phyloP scores from a whole-genome alignment of 2,113 vertebrate genomes.

The Neotragus moschatus region DNA sequence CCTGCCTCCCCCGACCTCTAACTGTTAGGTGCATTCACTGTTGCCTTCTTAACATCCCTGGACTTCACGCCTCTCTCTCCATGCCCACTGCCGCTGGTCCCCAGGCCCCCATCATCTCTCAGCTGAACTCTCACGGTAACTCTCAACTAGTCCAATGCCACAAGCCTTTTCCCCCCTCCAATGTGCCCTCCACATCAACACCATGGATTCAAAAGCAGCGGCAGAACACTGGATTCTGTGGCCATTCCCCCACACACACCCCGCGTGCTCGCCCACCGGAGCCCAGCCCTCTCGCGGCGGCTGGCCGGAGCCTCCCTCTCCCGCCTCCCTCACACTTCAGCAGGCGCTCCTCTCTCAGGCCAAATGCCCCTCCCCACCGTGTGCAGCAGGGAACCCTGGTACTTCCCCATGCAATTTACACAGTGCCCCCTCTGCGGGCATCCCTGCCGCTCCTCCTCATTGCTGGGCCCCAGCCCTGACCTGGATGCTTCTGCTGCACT shows the following conservation, averaged over 20 bases:
- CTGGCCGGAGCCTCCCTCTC: not conserved
- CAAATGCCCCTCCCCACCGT: not conserved
- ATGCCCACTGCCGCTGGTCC: not conserved
- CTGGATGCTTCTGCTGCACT: too few species aligned
- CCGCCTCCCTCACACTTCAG: too few species aligned
- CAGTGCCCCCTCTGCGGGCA: too few species aligned
- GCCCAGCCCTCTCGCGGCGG: accelerated
- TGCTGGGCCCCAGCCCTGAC: not conserved
- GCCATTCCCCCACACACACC: not conserved
- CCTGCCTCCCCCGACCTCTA: too few species aligned
- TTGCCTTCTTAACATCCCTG: not conserved
- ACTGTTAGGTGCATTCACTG: not conserved
- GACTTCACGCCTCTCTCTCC: not conserved
- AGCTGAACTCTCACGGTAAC: not conserved
- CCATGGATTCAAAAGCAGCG: not conserved
- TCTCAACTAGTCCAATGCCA: not conserved
- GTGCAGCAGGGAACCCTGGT: not conserved
- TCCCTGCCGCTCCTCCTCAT: not conserved
- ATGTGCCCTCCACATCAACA: not conserved
- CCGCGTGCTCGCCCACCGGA: not conserved
- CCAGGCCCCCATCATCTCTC: not conserved
- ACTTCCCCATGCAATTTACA: not conserved
- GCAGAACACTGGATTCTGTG: not conserved
- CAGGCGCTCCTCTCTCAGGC: not conserved
- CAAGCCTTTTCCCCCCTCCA: not conserved